phyloP scores from a whole-genome alignment of 1,140 invertebrate species.

The Subanguina moxae region DNA sequence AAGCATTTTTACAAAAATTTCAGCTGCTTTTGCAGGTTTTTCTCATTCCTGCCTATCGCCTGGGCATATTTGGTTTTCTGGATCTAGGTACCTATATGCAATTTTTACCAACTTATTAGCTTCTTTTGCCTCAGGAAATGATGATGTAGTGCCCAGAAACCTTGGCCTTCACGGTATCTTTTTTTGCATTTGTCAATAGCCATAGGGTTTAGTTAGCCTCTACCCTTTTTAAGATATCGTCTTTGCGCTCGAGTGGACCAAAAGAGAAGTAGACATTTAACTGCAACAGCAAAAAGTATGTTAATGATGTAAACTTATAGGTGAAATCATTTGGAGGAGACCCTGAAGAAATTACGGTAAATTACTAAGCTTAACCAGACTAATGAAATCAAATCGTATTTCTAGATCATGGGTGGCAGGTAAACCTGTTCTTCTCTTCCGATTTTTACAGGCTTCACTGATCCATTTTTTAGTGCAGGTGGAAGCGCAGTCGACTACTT shows the following conservation, averaged over 20 bases:
- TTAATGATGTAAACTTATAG: too few species aligned
- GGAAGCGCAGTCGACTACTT: constrained; percentile 17
- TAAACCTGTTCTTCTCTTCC: too few species aligned
- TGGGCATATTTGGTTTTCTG: constrained; percentile 50
- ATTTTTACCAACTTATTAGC: too few species aligned
- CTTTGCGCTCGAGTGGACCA: constrained; percentile 70
- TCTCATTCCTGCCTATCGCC: constrained; percentile 60
- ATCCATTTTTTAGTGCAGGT: constrained; percentile 36
- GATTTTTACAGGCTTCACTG: background rate
- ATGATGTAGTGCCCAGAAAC: constrained; percentile 42
- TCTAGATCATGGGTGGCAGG: too few species aligned
- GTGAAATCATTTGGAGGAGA: constrained; percentile 70
- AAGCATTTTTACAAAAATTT: too few species aligned
- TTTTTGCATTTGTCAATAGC: constrained; percentile 15
- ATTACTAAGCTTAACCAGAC: constrained; percentile 61
- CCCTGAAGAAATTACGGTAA: constrained; percentile 67
- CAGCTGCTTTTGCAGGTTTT: constrained; percentile 48
- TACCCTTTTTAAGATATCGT: constrained; percentile 63
- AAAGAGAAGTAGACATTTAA: constrained; percentile 68
- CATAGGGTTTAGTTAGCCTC: too few species aligned
- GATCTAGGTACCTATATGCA: constrained; percentile 45
- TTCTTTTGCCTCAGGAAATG: constrained; percentile 2
- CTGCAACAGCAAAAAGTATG: too few species aligned
- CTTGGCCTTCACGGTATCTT: constrained; percentile 42
- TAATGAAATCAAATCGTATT: background rate